Evolutionary conservation across 2,888 invertebrate species (phyloP).

Genomic region (Sisyra nigra): DNA sequence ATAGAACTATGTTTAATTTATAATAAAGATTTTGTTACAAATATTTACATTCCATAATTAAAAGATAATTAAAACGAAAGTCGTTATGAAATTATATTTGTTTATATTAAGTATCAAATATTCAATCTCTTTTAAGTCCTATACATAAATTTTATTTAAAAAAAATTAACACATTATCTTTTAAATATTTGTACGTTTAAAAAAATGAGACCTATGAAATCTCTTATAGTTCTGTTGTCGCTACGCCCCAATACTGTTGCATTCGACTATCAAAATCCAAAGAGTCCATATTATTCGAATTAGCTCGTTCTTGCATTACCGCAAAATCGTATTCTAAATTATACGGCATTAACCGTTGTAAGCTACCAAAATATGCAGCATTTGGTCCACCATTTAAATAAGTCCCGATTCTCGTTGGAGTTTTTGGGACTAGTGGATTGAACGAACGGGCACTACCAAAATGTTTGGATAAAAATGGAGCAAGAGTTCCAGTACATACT

Average conservation of each 20-base stretch:
- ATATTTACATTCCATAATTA: not conserved
- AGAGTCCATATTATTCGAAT: conserved; percentile 43
- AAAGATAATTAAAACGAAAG: not conserved
- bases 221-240: conserved; percentile 63
- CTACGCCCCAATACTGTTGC: conserved; percentile 85
- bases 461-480: conserved; percentile 50
- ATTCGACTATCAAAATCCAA: conserved; percentile 67
- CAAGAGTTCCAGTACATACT: conserved; percentile 24
- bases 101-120: too few relatives aligned
- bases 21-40: too few relatives aligned
- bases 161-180: not conserved
- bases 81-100: not conserved
- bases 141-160: not conserved
- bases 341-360: conserved; percentile 71
- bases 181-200: not conserved
- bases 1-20: too few relatives aligned
- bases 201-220: not conserved
- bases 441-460: conserved; percentile 70
- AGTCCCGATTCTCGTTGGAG: conserved; percentile 42
- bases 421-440: conserved; percentile 41
- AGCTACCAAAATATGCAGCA: conserved; percentile 74
- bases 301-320: conserved; percentile 60
- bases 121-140: not conserved
- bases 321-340: conserved; percentile 72
- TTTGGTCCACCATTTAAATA: conserved; percentile 56